A percentile compares a stretch with the other conserved stretches of the same genome.
These are phyloP conservation scores for Pyrocephalus nanus DNA, from an alignment of 2,797 vertebrate species.

Conservation along the genomic window DNA sequence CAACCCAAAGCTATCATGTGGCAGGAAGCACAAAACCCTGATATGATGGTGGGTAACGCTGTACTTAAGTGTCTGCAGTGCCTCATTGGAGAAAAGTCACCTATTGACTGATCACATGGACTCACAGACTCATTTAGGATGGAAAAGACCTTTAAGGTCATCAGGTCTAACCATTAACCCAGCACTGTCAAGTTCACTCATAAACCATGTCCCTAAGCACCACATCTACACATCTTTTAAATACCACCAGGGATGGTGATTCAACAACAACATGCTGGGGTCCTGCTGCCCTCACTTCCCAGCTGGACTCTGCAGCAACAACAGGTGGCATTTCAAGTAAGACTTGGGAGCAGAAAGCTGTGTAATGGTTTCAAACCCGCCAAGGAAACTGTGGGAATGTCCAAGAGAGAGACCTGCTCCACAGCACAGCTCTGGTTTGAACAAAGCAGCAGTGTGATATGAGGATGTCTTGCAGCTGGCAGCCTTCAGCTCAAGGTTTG, in stretches of 20 bases:
- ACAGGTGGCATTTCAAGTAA: rapidly evolving
- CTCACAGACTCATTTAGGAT: neutral
- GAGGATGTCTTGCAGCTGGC: neutral
- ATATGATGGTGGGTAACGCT: neutral
- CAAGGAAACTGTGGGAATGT: neutral
- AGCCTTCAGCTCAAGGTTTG: neutral
- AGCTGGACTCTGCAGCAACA: neutral
- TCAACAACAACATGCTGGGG: neutral
- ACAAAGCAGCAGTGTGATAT: neutral
- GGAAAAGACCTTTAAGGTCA: neutral
- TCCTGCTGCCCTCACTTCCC: neutral
- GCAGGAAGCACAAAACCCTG: neutral
- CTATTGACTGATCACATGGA: neutral
- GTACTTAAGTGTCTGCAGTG: neutral
- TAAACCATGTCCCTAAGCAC: neutral
- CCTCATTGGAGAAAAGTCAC: rapidly evolving
- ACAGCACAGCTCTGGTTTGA: rapidly evolving
- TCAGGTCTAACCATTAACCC: neutral
- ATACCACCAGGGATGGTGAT: neutral
- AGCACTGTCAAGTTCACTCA: neutral
- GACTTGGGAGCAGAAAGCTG: neutral
- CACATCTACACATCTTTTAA: neutral
- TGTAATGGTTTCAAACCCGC: neutral
- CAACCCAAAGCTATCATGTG: neutral
- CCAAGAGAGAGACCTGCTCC: neutral